These are phyloP conservation scores for Trinorchestia longiramus DNA, from an alignment of 1,140 invertebrate genomes.

Conservation along the genomic window DNA sequence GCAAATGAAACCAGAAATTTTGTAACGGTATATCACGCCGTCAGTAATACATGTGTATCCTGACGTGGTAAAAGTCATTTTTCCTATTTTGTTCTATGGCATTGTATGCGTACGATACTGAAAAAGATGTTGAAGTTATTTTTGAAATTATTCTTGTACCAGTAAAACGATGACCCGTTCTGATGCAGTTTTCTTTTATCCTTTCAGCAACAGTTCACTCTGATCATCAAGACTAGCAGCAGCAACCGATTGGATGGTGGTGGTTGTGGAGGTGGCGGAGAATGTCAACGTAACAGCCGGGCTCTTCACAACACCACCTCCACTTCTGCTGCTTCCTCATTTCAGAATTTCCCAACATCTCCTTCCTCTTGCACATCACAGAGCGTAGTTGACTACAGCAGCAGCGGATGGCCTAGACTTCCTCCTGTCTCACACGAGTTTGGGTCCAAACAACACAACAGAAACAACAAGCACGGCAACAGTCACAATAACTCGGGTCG, in stretches of 20 bases:
- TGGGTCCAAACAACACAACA: background rate
- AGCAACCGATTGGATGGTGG: conserved; percentile 13
- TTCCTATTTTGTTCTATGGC: background rate
- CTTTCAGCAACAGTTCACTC: conserved; percentile 40
- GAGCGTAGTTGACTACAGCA: conserved; percentile 1
- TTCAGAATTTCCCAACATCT: background rate
- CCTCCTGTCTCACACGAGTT: conserved; percentile 8
- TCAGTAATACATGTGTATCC: too few species aligned
- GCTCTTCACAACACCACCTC: conserved; percentile 10
- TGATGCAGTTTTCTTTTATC: conserved; percentile 47
- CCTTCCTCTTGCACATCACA: background rate
- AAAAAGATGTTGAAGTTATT: background rate
- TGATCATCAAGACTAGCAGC: conserved; percentile 48
- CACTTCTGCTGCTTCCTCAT: conserved; percentile 8
- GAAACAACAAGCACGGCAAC: background rate
- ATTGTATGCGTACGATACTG: background rate
- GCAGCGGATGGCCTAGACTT: conserved; percentile 11
- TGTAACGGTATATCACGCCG: background rate
- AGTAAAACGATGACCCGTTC: background rate
- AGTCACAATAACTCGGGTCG: background rate
- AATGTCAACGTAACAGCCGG: background rate
- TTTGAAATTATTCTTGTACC: conserved; percentile 16
- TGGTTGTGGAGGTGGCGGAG: background rate
- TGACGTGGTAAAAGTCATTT: background rate
- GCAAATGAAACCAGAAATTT: background rate